Evolutionary conservation across 2,888 invertebrate species (phyloP), one percentile per base, ranked within the genome.

Genomic region (Mimas tiliae): DNA sequence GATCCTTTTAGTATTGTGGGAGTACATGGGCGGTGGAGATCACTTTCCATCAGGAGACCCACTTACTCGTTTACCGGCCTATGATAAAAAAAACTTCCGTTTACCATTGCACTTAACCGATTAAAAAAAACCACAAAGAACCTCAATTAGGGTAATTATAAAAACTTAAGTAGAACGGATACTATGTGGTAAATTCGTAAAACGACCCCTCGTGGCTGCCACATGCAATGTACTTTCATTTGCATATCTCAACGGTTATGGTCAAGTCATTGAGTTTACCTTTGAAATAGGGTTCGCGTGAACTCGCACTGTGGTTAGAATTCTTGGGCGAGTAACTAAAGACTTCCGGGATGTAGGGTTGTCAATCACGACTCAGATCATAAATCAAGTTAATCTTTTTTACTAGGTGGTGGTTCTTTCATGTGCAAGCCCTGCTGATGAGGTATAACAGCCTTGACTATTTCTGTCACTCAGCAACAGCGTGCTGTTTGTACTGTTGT

Each of bases 191-290:
- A 75, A n/a, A 72, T 70, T 72, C 70, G 72, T 73, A 71, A 73
- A 74, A 73, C 70, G 74, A 69, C 67, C 70, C 70, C 73, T 74
- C 73, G 74, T 78, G 73, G 70, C 71, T 73, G 74, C 73, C 77
- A 79, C 82, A 83, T 85, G 80, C 80, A 80, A 82, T 82, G 78
- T 81, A 76, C 68, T 70, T 68, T 64, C 34, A 64, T 69, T 83
- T 82, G 79, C 87, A 86, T 86, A 84, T 85, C 84, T 86, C 80
- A 79, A 78, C 81, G 79, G 80, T 84, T 86, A 82, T 81, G 82
- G 81, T 79, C 78, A 74, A 79, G 82, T 82, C 82, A 85, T 80
- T 83, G 81, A 78, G 78, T 86, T 78, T 74, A 66, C 68, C 71
- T 73, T 68, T 68, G 65, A 72, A 68, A 77, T 74, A 80, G 67